Evolutionary conservation across 2,113 vertebrate species (phyloP).

Genomic region (Pogona vitticeps): DNA sequence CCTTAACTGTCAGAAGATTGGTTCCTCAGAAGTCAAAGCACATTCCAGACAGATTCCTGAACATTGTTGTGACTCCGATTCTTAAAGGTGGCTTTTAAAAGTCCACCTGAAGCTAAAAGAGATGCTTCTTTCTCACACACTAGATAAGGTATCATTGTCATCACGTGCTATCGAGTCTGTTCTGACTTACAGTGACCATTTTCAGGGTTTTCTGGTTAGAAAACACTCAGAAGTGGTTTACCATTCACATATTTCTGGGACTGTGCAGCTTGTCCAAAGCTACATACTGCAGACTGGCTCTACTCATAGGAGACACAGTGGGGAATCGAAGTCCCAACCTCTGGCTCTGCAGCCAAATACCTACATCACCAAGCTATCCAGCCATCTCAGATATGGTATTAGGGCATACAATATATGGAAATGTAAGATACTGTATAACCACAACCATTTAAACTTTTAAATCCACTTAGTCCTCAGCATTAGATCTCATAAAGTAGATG

Average conservation of each 20-base stretch:
- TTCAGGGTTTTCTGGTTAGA: no score
- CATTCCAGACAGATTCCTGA: neutral
- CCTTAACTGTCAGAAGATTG: conserved; percentile 20
- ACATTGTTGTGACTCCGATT: neutral
- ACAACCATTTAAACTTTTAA: conserved; percentile 15
- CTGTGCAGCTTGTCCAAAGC: no score
- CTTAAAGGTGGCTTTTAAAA: neutral
- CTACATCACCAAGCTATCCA: no score
- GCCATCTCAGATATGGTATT: neutral
- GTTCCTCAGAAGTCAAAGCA: neutral
- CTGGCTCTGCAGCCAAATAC: no score
- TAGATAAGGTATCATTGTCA: neutral
- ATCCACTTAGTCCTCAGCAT: neutral
- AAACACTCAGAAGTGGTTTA: no score
- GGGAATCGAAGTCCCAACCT: no score
- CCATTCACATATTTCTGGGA: no score
- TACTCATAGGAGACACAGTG: no score
- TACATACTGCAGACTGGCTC: no score
- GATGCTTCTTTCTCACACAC: conserved; percentile 27
- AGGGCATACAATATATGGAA: conserved; percentile 24
- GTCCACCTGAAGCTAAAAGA: neutral
- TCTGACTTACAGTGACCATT: no score
- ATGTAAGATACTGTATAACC: conserved; percentile 9
- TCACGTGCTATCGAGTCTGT: no score
- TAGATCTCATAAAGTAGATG: conserved; percentile 39